These are phyloP conservation scores for Cecropterus lyciades DNA, from an alignment of 1,140 invertebrate species.

Conservation along the genomic window DNA sequence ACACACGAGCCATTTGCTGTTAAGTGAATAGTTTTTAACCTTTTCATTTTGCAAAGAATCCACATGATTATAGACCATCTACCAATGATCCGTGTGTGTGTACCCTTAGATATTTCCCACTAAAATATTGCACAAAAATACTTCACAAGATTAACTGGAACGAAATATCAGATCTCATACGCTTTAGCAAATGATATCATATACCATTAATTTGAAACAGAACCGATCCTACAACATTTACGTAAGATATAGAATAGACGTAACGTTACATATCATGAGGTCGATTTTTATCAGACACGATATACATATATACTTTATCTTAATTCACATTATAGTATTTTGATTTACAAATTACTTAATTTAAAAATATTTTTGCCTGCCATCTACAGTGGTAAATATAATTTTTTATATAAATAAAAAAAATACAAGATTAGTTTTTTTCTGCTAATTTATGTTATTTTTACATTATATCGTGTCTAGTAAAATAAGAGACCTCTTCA, in stretches of 20 bases:
- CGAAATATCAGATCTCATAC: constrained; percentile 51
- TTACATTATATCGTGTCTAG: not conserved
- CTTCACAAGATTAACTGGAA: constrained; percentile 42
- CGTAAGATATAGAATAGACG: not conserved
- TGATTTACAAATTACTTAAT: too few species aligned
- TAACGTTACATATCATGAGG: not conserved
- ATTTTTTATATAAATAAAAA: too few species aligned
- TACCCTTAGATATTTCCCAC: constrained; percentile 4
- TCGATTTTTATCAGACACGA: constrained; percentile 21
- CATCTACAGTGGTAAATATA: too few species aligned
- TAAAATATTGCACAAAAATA: constrained; percentile 66
- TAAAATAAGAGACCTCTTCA: not conserved
- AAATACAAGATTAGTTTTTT: too few species aligned
- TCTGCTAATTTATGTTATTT: too few species aligned
- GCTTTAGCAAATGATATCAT: constrained; percentile 67
- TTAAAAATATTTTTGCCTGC: too few species aligned
- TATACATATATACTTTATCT: not conserved
- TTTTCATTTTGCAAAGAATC: too few species aligned
- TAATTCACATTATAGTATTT: too few species aligned
- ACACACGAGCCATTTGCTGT: not conserved
- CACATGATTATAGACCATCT: too few species aligned
- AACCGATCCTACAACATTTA: constrained; percentile 33
- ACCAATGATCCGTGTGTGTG: not conserved
- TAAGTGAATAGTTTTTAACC: too few species aligned
- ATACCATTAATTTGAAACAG: constrained; percentile 69